These are phyloP conservation scores for Leptinotarsa rubiginosa DNA, from an alignment of 2,888 invertebrate species.

Conservation along the genomic window DNA sequence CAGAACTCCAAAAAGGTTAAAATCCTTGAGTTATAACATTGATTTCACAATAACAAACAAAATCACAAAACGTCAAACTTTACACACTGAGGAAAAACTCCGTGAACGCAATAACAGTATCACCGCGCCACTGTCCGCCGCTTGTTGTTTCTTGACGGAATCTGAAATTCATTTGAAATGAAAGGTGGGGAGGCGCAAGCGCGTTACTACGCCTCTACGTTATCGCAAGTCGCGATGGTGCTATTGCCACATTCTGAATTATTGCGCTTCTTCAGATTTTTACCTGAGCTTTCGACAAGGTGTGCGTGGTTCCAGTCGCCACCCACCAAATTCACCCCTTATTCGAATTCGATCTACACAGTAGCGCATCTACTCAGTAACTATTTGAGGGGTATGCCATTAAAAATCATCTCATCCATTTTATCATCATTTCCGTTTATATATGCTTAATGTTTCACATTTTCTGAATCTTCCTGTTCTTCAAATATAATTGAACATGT, in stretches of 20 bases:
- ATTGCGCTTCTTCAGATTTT: conserved; percentile 40
- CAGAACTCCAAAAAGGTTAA: conserved; percentile 40
- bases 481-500: too few species aligned
- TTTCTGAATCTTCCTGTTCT: too few species aligned
- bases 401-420: too few species aligned
- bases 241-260: conserved; percentile 28
- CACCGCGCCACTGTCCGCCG: conserved; percentile 50
- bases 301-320: conserved; percentile 55
- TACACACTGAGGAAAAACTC: conserved; percentile 37
- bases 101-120: conserved; percentile 45
- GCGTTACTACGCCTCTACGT: background rate
- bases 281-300: conserved; percentile 50
- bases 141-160: conserved; percentile 29
- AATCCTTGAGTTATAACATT: conserved; percentile 40
- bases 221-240: conserved; percentile 12
- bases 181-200: conserved; percentile 16
- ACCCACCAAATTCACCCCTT: conserved; percentile 53
- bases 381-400: background rate
- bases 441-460: too few species aligned
- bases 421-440: too few species aligned
- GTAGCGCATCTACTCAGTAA: background rate
- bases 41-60: conserved; percentile 42
- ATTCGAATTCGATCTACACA: conserved; percentile 1
- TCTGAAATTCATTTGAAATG: conserved; percentile 47
- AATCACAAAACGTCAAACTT: conserved; percentile 37